phyloP scores from a whole-genome alignment of 2,797 vertebrate genomes.

The Enteromius paludinosus region DNA sequence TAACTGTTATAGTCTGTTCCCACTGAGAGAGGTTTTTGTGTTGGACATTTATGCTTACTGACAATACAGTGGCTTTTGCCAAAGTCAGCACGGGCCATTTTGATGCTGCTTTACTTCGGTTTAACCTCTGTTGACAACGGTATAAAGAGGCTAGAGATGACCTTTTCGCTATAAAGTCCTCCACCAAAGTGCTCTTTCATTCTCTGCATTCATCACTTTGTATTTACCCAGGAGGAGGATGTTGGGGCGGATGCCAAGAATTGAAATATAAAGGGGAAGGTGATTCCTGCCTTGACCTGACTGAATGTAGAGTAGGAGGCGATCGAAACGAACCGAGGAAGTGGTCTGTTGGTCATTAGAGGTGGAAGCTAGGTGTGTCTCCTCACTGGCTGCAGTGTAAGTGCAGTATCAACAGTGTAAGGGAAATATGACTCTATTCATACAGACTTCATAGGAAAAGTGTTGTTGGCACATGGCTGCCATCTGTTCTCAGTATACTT shows the following conservation, averaged over 20 bases:
- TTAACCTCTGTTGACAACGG: not conserved
- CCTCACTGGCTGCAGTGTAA: slow-evolving; percentile 12
- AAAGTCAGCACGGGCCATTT: not conserved
- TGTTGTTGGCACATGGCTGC: slow-evolving; percentile 15
- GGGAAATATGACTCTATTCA: slow-evolving; percentile 43
- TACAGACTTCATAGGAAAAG: slow-evolving; percentile 29
- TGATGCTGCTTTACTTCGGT: not conserved
- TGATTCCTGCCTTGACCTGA: slow-evolving; percentile 27
- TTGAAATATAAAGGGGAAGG: not conserved
- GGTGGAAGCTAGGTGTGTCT: slow-evolving; percentile 45
- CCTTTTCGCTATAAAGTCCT: not conserved
- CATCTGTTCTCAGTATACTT: slow-evolving; percentile 8
- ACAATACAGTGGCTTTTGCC: not conserved
- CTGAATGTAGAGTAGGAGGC: slow-evolving; percentile 21
- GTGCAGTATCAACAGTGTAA: slow-evolving; percentile 32
- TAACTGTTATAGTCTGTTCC: not conserved
- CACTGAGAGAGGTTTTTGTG: not conserved
- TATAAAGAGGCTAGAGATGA: not conserved
- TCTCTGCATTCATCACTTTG: not conserved
- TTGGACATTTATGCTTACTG: slow-evolving; percentile 12
- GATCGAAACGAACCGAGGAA: slow-evolving; percentile 29
- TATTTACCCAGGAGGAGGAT: slow-evolving; percentile 11
- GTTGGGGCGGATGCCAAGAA: not conserved
- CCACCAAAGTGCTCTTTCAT: not conserved
- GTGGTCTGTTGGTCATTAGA: slow-evolving; percentile 36